phyloP scores from a whole-genome alignment of 2,888 invertebrate genomes.

The Coleophora flavipennella region DNA sequence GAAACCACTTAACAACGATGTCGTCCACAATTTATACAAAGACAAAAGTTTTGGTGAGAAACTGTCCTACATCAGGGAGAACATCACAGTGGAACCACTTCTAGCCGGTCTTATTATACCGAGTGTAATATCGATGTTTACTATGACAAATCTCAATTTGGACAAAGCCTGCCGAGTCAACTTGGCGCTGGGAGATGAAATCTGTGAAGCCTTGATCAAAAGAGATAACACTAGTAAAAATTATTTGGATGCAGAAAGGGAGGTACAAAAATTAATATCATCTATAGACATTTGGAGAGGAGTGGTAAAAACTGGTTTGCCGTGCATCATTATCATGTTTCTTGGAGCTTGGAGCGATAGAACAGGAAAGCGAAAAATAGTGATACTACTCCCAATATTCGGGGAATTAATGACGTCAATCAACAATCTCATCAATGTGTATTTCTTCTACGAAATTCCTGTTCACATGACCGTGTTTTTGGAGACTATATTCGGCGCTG shows the following conservation, averaged over 20 bases:
- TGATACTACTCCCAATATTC: conserved; percentile 69
- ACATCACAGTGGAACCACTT: conserved; percentile 82
- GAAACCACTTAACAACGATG: conserved; percentile 44
- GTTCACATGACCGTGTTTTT: conserved; percentile 66
- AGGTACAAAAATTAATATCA: conserved; percentile 73
- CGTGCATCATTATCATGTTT: conserved; percentile 71
- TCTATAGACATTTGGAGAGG: conserved; percentile 73
- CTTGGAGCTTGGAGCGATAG: conserved; percentile 76
- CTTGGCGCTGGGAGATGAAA: conserved; percentile 40
- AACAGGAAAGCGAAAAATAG: conserved; percentile 69
- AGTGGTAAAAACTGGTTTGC: conserved; percentile 67
- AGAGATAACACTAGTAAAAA: conserved; percentile 28
- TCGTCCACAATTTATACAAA: conserved; percentile 27
- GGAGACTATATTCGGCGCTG: conserved; percentile 66
- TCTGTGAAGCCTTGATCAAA: conserved; percentile 49
- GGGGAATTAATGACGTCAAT: conserved; percentile 67
- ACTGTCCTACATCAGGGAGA: conserved; percentile 43
- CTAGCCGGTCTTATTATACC: conserved; percentile 80
- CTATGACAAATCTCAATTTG: conserved; percentile 69
- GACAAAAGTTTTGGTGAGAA: conserved; percentile 47
- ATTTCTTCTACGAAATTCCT: conserved; percentile 72
- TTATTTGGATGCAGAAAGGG: conserved; percentile 74
- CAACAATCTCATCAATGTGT: conserved; percentile 68
- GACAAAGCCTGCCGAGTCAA: conserved; percentile 63
- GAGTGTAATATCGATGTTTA: conserved; percentile 78